Base-by-base conservation (phyloP, 2,797 vertebrate genomes). In the Hippoglossus hippoglossus region DNA sequence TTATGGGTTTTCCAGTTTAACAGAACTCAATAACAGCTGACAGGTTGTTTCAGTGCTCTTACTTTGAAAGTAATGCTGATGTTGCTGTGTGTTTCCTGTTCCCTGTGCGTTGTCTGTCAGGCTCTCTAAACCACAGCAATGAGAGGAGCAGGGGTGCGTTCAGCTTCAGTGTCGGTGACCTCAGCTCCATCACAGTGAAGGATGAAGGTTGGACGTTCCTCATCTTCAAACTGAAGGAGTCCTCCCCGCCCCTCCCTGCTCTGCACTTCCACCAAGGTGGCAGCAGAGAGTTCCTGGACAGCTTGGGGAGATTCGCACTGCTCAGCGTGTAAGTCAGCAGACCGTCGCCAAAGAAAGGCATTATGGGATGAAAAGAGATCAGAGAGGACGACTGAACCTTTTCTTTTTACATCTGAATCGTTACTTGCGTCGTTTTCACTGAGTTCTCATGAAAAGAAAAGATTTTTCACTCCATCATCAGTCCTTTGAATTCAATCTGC, bases 241-340 rank as follows among this genome's bases (percentile, higher is more conserved):
- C 96, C 13, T 72, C 81, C 34, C 81, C 91, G 46, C 69, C 93
- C 13, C 84, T 96, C 67, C 97, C 98, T 46, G 87, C 96, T 60
- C 94, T 99, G 77, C 97, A 98, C 88, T 98, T 99, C 89, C 97
- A 99, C 92, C 97, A 95, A 67, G 97, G 98, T 64, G 96, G 97
- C 75, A 96, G 95, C 91, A 92, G 85, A 41, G 83, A 91, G 52
- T 95, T 99, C 82, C 94, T 98, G 90, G 95, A 97, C 80, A 93
- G 90, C 84, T 94, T 99, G 86, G 93, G 95, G 91, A 97, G 95
- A 86, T 96, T 95, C 2, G 91, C 96, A 78, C 91, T 93, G 65
- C 94, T 99, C 63, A 96, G 83, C 84, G 94, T 97, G 97, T 98
- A 94, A 97, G 98, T 96, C 67, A 46, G 36, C 12, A 39, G 36